phyloP scores from a whole-genome alignment of 2,888 invertebrate species.

The Leucozona laternaria region DNA sequence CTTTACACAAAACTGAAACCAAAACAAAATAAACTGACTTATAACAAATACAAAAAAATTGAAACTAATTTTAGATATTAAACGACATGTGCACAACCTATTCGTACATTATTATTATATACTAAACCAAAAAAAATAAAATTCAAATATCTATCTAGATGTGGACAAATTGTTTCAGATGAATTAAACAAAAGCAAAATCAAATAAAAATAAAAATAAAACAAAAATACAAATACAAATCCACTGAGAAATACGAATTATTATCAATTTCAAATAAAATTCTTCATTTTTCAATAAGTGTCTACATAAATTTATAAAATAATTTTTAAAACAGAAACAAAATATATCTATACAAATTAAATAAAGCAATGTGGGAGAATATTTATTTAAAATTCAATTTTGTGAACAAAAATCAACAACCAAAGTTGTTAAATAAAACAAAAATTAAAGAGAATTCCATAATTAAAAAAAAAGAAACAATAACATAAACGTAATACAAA shows the following conservation, averaged over 20 bases:
- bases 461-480: constrained; percentile 29
- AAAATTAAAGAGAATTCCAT: constrained; percentile 31
- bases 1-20: constrained; percentile 34
- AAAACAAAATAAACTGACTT: constrained; percentile 14
- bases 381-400: constrained; percentile 34
- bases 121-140: constrained; percentile 45
- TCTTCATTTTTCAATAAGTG: constrained; percentile 52
- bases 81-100: constrained; percentile 63
- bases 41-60: not conserved
- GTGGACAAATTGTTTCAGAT: constrained; percentile 52
- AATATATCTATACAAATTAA: constrained; percentile 23
- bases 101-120: constrained; percentile 50
- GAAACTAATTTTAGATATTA: constrained; percentile 29
- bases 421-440: constrained; percentile 50
- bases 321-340: constrained; percentile 39
- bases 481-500: constrained; percentile 54
- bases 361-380: constrained; percentile 50
- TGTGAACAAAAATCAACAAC: constrained; percentile 16
- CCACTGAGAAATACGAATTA: constrained; percentile 17
- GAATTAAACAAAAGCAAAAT: not conserved
- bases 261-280: constrained; percentile 11
- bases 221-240: constrained; percentile 1
- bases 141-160: constrained; percentile 48
- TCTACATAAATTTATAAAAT: constrained; percentile 29
- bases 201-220: not conserved